Evolutionary conservation across 2,113 vertebrate genomes (phyloP).

Genomic region (Catagonus wagneri): DNA sequence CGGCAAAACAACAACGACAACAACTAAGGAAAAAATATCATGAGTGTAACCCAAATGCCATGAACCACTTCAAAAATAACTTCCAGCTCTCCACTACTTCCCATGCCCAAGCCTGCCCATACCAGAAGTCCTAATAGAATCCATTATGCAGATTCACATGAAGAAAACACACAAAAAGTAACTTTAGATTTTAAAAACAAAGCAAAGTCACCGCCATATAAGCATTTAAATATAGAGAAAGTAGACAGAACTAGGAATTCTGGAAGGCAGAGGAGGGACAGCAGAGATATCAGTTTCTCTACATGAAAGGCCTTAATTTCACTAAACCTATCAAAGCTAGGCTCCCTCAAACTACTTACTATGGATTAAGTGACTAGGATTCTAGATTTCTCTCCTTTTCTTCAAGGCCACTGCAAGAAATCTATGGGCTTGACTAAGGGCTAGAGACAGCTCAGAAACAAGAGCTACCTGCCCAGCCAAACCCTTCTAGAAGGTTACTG

Average conservation of each 20-base stretch:
- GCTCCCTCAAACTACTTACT: neutral
- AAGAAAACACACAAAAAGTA: neutral
- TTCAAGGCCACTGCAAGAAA: conserved; percentile 29
- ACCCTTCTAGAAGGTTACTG: neutral
- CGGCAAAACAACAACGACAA: neutral
- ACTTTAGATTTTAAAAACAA: neutral
- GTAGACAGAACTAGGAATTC: neutral
- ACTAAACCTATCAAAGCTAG: neutral
- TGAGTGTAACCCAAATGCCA: neutral
- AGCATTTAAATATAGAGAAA: neutral
- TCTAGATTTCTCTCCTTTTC: neutral
- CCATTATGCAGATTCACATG: neutral
- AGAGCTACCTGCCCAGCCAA: neutral
- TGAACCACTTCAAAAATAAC: conserved; percentile 10
- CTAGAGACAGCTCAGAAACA: neutral
- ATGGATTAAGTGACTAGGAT: neutral
- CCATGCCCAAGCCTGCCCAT: neutral
- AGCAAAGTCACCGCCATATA: neutral
- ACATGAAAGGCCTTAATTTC: neutral
- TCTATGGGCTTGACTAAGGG: neutral
- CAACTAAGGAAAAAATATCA: neutral
- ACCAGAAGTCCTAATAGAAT: neutral
- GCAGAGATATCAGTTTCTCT: neutral
- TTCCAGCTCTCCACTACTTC: neutral
- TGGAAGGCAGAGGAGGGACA: neutral